Evolutionary conservation across 2,113 vertebrate genomes (phyloP).

Genomic region (Centropristis striata): DNA sequence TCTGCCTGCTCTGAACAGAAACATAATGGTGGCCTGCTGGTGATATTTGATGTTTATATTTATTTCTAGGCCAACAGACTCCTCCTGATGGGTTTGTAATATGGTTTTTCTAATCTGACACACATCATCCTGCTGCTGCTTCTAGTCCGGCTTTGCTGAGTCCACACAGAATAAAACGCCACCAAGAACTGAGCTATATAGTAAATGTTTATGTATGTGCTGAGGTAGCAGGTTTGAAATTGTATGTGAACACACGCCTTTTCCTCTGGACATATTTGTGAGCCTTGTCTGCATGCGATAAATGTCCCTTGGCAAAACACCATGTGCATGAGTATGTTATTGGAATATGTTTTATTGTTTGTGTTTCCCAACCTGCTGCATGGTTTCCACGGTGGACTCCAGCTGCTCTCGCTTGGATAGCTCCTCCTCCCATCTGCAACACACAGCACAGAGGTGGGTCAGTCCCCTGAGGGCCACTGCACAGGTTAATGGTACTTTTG

Average conservation of each 20-base stretch:
- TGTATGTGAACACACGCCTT: background rate
- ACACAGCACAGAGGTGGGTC: slow-evolving; percentile 76
- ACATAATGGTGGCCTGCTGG: slow-evolving; percentile 31
- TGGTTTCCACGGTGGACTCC: slow-evolving; percentile 91
- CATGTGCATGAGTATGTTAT: slow-evolving; percentile 7
- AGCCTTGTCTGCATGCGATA: background rate
- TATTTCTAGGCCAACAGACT: slow-evolving; percentile 49
- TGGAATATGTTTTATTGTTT: slow-evolving; percentile 26
- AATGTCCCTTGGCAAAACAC: background rate
- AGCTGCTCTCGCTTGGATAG: slow-evolving; percentile 90
- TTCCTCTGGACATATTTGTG: background rate
- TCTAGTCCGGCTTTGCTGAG: slow-evolving; percentile 13
- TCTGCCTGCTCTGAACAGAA: slow-evolving; percentile 25
- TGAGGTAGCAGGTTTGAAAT: slow-evolving; percentile 16
- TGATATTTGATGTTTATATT: slow-evolving; percentile 49
- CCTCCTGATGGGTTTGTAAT: slow-evolving; percentile 66
- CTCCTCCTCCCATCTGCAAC: slow-evolving; percentile 97
- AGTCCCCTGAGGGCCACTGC: slow-evolving; percentile 52
- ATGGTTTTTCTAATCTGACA: slow-evolving; percentile 56
- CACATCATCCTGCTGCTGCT: slow-evolving; percentile 21
- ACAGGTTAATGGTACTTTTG: slow-evolving; percentile 65
- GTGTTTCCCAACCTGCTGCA: slow-evolving; percentile 90
- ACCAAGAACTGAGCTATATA: background rate
- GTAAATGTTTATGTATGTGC: slow-evolving; percentile 25
- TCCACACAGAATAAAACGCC: slow-evolving; percentile 11